A percentile compares a stretch with the other conserved stretches of the same genome.
phyloP scores from a whole-genome alignment of 2,888 invertebrate genomes.

The Nasonovia ribisnigri region DNA sequence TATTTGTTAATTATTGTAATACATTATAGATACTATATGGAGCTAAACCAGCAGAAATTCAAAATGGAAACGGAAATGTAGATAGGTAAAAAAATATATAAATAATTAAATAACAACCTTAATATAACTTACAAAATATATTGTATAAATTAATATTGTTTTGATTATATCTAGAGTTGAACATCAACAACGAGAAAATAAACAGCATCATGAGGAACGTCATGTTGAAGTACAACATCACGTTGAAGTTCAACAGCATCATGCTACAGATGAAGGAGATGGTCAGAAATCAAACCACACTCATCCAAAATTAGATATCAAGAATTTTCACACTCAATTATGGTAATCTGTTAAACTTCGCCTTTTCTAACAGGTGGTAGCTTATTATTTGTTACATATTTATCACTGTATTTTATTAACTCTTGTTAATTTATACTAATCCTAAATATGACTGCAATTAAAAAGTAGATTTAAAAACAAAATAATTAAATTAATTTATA shows the following conservation, averaged over 20 bases:
- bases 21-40: conserved; percentile 52
- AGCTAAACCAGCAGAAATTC: conserved; percentile 4
- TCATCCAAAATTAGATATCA: conserved; percentile 61
- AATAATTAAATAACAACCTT: not conserved
- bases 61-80: not conserved
- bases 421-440: conserved; percentile 40
- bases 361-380: conserved; percentile 47
- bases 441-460: conserved; percentile 26
- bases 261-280: conserved; percentile 12
- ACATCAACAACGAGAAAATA: conserved; percentile 9
- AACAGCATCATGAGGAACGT: conserved; percentile 33
- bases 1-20: not conserved
- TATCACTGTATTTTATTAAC: conserved; percentile 38
- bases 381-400: conserved; percentile 50
- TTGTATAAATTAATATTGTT: not conserved
- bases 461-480: conserved; percentile 15
- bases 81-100: not conserved
- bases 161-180: conserved; percentile 22
- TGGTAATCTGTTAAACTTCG: conserved; percentile 44
- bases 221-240: conserved; percentile 1
- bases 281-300: conserved; percentile 1
- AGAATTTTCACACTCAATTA: conserved; percentile 60
- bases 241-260: conserved; percentile 20
- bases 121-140: not conserved
- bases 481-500: not conserved